Conservation (phyloP, 2,888 invertebrate genomes). For the Epicampocera succincta region DNA sequence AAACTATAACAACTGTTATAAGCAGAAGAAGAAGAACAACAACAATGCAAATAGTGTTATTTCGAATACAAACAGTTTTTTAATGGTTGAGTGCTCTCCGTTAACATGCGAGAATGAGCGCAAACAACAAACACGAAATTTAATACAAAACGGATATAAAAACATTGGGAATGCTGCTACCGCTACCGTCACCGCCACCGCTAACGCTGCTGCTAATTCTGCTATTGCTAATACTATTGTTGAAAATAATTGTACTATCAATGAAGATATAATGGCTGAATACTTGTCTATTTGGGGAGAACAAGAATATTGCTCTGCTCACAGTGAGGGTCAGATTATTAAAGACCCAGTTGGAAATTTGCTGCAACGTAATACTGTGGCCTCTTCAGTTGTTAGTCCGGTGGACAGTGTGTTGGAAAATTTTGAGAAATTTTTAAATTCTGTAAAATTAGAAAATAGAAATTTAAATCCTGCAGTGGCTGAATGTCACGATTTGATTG, state of each 20-base stretch:
- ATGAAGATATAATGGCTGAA: slow-evolving; percentile 45
- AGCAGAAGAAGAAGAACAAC: no score
- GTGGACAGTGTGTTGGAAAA: slow-evolving; percentile 41
- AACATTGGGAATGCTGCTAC: slow-evolving; percentile 46
- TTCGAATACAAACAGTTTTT: slow-evolving; percentile 58
- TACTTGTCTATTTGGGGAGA: slow-evolving; percentile 34
- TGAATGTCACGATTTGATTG: slow-evolving; percentile 52
- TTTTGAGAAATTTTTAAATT: slow-evolving; percentile 51
- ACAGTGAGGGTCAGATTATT: neutral
- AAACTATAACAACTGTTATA: slow-evolving; percentile 64
- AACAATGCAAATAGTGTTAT: slow-evolving; percentile 61
- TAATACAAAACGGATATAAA: slow-evolving; percentile 60
- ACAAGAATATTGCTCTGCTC: slow-evolving; percentile 5
- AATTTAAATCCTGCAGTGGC: slow-evolving; percentile 29
- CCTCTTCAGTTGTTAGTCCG: slow-evolving; percentile 24
- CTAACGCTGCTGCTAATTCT: slow-evolving; percentile 27
- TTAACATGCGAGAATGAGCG: slow-evolving; percentile 63
- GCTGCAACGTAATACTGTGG: neutral
- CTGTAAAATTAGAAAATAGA: slow-evolving; percentile 36
- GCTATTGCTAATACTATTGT: neutral
- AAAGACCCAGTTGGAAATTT: slow-evolving; percentile 50
- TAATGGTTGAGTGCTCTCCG: slow-evolving; percentile 70
- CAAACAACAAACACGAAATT: slow-evolving; percentile 47
- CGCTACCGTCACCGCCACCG: slow-evolving; percentile 33
- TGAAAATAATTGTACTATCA: neutral